A percentile compares a stretch with the other conserved stretches of the same genome.
phyloP scores from a whole-genome alignment of 2,113 vertebrate species.

The Poecile atricapillus region DNA sequence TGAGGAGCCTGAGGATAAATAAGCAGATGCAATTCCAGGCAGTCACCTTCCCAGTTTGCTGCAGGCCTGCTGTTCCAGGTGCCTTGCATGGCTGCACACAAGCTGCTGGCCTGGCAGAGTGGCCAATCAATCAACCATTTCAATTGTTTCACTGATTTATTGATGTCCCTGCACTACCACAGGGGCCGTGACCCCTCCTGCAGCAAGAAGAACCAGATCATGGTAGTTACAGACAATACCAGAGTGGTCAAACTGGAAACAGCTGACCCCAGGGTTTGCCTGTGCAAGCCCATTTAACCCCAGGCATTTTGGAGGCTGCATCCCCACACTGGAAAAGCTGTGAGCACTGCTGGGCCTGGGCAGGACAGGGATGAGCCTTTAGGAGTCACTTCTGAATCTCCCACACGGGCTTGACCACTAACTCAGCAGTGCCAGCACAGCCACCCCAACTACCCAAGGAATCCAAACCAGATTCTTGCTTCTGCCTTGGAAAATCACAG shows the following conservation, averaged over 20 bases:
- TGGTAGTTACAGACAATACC: not conserved
- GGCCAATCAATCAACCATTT: not conserved
- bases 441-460: not conserved
- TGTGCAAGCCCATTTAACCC: not conserved
- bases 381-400: not conserved
- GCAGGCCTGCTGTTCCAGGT: not conserved
- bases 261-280: not conserved
- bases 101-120: not conserved
- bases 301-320: not conserved
- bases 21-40: not conserved
- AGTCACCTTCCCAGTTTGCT: not conserved
- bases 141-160: not conserved
- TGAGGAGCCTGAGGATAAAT: not conserved
- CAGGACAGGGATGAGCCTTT: not conserved
- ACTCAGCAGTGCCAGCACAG: not conserved
- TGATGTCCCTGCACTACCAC: not conserved
- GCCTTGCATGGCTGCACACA: not conserved
- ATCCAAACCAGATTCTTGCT: not conserved
- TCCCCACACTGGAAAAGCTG: not conserved
- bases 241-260: not conserved
- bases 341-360: not conserved
- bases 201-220: not conserved
- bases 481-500: not conserved
- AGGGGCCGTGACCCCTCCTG: not conserved
- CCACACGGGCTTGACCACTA: not conserved